Evolutionary conservation across 2,113 vertebrate species (phyloP), one percentile per base, ranked within the genome.

Genomic region (Nerophis ophidion): DNA sequence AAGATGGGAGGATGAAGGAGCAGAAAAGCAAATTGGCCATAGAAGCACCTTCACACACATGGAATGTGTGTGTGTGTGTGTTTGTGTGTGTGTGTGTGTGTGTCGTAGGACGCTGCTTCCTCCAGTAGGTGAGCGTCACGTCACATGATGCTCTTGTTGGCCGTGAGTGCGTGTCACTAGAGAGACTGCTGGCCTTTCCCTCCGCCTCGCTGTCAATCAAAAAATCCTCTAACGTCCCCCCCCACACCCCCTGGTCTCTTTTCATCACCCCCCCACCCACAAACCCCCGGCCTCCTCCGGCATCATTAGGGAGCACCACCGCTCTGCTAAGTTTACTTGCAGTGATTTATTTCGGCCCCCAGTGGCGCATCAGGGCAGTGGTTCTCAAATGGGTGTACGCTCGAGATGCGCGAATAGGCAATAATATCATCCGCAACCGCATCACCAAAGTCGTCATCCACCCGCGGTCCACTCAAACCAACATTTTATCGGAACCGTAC

Each of bases 171-270:
- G 48, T 83, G 79, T 71, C 66, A 26, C 26, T 1, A 8, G 62
- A 75, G 79, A 76, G 51, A 16, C 45, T 45, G 64, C 60, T 83
- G 72, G 65, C 79, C 75, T 76, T 81, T 73, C 57, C 65, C 53
- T 36, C 62, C 40, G 44, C 48, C 65, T 35, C 1, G 45, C 60
- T 69, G 75, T 68, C 81, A 79, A 66, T 83, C 77, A 73, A n/a
- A 40, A 40, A 46, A 26, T 26, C 26, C 26, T 26, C 26, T 3
- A 10, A 12, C 8, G 47, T 44, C 55, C 38, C 5, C 33, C 35
- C 35, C 44, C 56, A 35, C 17, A 55, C 34, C 34, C 33, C 42
- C 55, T 40, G 7, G 11, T 34, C 13, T 53, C 8, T 59, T 26
- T 26, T 26, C 26, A 26, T 42, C 49, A 35, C 35, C 6, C 4